Evolutionary conservation across 1,140 invertebrate genomes (phyloP).

Genomic region (Drosophila ogumai): DNA sequence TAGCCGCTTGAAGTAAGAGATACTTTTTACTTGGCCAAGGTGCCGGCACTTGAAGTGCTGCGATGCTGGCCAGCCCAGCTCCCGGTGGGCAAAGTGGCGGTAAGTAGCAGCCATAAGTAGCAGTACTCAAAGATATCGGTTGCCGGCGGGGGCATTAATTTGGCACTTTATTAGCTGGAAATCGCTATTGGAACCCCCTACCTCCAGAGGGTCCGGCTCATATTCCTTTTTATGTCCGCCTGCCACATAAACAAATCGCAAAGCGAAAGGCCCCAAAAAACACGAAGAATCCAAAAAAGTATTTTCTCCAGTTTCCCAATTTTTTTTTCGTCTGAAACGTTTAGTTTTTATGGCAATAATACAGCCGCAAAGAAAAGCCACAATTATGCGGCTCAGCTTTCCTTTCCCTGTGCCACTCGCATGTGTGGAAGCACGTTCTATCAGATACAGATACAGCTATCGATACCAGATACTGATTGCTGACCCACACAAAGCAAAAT

Average conservation of each 20-base stretch:
- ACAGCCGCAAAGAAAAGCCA: slow-evolving; percentile 37
- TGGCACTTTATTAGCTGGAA: slow-evolving; percentile 72
- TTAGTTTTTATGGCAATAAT: slow-evolving; percentile 27
- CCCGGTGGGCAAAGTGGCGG: slow-evolving; percentile 13
- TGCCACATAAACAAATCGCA: slow-evolving; percentile 57
- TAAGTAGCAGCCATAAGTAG: slow-evolving; percentile 70
- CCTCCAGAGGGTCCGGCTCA: slow-evolving; percentile 15
- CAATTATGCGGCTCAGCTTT: slow-evolving; percentile 68
- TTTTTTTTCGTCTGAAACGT: slow-evolving; percentile 45
- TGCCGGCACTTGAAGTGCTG: slow-evolving; percentile 39
- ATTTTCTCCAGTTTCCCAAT: slow-evolving; percentile 28
- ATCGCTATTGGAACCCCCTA: slow-evolving; percentile 18
- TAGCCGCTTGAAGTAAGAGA: slow-evolving; percentile 22
- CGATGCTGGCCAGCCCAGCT: slow-evolving; percentile 19
- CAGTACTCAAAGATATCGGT: slow-evolving; percentile 33
- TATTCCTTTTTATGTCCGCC: slow-evolving; percentile 51
- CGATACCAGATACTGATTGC: slow-evolving; percentile 8
- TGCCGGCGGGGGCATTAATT: slow-evolving; percentile 54
- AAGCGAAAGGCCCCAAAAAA: slow-evolving; percentile 55
- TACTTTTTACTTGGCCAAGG: slow-evolving; percentile 35
- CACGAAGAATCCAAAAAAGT: slow-evolving; percentile 61
- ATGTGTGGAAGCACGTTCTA: slow-evolving; percentile 59
- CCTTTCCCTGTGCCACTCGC: slow-evolving; percentile 47
- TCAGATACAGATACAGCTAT: slow-evolving; percentile 19
- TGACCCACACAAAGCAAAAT: not conserved